Percentiles rank a stretch among this genome's conserved stretches.
Conservation (phyloP, 2,113 vertebrate genomes). For the Seriola aureovittata region DNA sequence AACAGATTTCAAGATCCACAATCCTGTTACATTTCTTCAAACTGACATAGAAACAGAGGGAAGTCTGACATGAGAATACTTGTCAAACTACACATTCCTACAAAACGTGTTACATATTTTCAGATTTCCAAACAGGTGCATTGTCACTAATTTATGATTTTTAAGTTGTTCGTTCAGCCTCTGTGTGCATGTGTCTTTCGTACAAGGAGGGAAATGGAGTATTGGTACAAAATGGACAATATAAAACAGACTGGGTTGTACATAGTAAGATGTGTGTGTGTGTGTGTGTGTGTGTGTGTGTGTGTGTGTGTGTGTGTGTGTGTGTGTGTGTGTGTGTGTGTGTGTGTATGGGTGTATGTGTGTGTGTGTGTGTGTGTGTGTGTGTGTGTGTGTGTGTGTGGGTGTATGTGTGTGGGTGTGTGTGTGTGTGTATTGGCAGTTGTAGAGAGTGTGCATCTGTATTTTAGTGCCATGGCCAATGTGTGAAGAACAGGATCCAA, state of each 20-base stretch:
- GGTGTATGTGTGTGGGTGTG: no score
- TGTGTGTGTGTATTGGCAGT: conserved; percentile 65
- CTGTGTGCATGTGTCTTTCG: conserved; percentile 57
- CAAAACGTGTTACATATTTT: conserved; percentile 61
- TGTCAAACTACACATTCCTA: conserved; percentile 34
- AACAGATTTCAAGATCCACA: conserved; percentile 12
- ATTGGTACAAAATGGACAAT: conserved; percentile 78
- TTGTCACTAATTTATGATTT: conserved; percentile 78
- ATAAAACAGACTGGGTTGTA: conserved; percentile 74
- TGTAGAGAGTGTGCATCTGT: conserved; percentile 87
- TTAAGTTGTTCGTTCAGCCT: conserved; percentile 61
- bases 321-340: conserved; percentile 55
- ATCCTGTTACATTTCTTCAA: conserved; percentile 18
- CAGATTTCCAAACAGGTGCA: conserved; percentile 59
- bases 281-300: conserved; percentile 71
- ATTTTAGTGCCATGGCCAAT: conserved; percentile 89
- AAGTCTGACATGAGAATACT: conserved; percentile 34
- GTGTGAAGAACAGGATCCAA: conserved; percentile 88
- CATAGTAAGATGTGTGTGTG: conserved; percentile 67
- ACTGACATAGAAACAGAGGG: conserved; percentile 24
- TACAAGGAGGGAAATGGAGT: conserved; percentile 55
- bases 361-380: conserved; percentile 44
- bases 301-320: conserved; percentile 57
- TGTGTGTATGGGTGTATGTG: conserved; percentile 66
- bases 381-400: no score